Base-by-base conservation (phyloP, 2,888 invertebrate genomes). In the Sceliomorpha sp. region DNA sequence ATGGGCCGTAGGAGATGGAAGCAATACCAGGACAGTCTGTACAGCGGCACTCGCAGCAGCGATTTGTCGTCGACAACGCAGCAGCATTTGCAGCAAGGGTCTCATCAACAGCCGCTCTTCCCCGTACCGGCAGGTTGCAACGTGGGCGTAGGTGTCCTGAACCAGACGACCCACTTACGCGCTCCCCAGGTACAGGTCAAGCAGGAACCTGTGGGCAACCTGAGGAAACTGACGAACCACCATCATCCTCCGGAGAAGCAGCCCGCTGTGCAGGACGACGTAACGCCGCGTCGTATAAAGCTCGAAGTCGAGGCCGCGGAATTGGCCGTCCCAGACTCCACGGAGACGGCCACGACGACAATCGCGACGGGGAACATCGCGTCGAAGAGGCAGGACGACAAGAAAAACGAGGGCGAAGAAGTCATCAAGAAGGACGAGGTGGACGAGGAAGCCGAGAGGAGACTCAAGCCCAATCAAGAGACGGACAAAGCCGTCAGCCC, bases 1-100 rank as follows among this genome's bases (percentile, higher is more conserved):
- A 96, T 96, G 96, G 96, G 96, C 92, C 94, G 95, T 92, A 94
- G 95, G 94, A 95, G 94, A 96, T 96, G 96, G 96, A 95, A 95
- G 93, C 93, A 94, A 91, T 96, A 95, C 90, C 96, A 95, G 93
- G 95, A 96, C 91, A 90, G 89, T 88, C 89, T 90, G 88, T 90
- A 90, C 89, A 90, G 84, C 85, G 85, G 85, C 83, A 85, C 81
- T 80, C 88, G 83, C 85, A 85, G 81, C 82, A 83, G 83, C 83
- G 85, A 84, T 79, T 82, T 84, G 79, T 77, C 81, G 79, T 81
- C 81, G 76, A 74, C 77, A 76, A 78, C 77, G 58, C 64, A 58
- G 64, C 70, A 73, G 58, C 70, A 67, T 47, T 62, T 51, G 50
- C 74, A 69, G 55, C 75, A 67, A 58, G 75, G 74, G 39, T 56